These are phyloP conservation scores for Sciaenops ocellatus DNA, from an alignment of 2,797 vertebrate genomes.

Conservation along the genomic window DNA sequence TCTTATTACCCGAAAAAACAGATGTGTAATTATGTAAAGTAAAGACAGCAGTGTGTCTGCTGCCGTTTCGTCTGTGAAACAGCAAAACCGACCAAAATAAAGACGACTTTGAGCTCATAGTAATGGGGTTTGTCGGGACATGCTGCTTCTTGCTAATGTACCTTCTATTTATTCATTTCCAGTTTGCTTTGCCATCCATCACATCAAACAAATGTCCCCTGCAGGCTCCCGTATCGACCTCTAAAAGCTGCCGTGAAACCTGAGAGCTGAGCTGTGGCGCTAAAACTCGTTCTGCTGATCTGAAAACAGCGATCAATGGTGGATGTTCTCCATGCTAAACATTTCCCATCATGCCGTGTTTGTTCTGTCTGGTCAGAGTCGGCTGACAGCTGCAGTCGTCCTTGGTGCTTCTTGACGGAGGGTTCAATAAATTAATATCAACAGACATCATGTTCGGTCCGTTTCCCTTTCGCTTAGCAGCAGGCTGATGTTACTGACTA, in stretches of 20 bases:
- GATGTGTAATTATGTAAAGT: slow-evolving; percentile 24
- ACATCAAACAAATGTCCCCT: slow-evolving; percentile 69
- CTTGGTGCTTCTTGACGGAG: background rate
- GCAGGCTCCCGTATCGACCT: slow-evolving; percentile 73
- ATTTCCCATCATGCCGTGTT: slow-evolving; percentile 65
- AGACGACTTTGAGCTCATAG: slow-evolving; percentile 15
- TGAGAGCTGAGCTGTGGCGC: slow-evolving; percentile 48
- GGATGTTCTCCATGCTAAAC: slow-evolving; percentile 46
- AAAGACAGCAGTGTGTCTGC: background rate
- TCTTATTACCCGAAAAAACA: slow-evolving; percentile 15
- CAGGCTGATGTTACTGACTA: background rate
- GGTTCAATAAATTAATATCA: slow-evolving; percentile 11
- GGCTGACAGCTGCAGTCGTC: background rate
- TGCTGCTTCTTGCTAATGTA: slow-evolving; percentile 47
- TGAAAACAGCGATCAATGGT: slow-evolving; percentile 66
- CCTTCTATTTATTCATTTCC: slow-evolving; percentile 71
- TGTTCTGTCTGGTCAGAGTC: slow-evolving; percentile 31
- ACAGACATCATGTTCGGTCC: background rate
- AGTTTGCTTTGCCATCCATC: slow-evolving; percentile 62
- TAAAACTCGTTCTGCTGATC: slow-evolving; percentile 25
- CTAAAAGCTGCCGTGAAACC: slow-evolving; percentile 77
- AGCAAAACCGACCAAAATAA: slow-evolving; percentile 13
- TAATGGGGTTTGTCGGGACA: slow-evolving; percentile 25
- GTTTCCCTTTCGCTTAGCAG: background rate
- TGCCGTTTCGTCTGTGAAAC: background rate